Evolutionary conservation across 2,113 vertebrate species (phyloP).

Genomic region (Panthera uncia): DNA sequence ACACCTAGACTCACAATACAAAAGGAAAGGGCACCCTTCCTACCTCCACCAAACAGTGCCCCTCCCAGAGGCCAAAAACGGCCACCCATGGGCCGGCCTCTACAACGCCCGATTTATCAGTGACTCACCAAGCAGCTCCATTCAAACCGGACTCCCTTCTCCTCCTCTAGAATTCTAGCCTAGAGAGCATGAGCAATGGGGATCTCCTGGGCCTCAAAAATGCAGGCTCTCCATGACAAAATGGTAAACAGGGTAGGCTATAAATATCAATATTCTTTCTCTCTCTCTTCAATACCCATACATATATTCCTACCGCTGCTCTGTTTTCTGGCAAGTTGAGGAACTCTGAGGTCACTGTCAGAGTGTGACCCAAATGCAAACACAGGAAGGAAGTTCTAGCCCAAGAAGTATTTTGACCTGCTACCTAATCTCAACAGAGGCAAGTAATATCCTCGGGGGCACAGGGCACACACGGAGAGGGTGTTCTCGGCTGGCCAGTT

Average conservation of each 20-base stretch:
- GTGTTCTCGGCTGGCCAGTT: not conserved
- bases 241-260: not conserved
- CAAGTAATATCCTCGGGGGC: not conserved
- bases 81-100: not conserved
- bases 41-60: not conserved
- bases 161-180: not conserved
- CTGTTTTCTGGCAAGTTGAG: not conserved
- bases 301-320: not conserved
- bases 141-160: not conserved
- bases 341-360: not conserved
- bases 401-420: not conserved
- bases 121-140: not conserved
- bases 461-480: not conserved
- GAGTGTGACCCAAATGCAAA: not conserved
- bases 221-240: not conserved
- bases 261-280: not conserved
- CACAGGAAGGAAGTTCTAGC: not conserved
- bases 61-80: not conserved
- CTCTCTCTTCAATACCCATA: not conserved
- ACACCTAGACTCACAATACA: not conserved
- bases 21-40: not conserved
- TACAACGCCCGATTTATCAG: constrained; percentile 28
- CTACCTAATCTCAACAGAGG: not conserved
- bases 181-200: not conserved
- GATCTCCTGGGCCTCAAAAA: not conserved